Conservation (phyloP, 1,140 invertebrate genomes). For the Octopus sinensis region DNA sequence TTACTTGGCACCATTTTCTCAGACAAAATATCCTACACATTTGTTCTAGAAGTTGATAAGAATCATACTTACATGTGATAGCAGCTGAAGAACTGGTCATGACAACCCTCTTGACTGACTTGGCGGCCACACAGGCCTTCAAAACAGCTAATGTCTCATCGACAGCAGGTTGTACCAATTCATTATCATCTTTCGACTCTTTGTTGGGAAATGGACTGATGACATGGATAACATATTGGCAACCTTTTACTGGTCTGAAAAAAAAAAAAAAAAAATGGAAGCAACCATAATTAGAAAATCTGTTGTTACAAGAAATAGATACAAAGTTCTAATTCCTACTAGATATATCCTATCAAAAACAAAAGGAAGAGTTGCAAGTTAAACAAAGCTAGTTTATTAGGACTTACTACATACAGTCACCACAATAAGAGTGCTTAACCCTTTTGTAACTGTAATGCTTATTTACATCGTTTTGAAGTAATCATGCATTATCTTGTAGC, state of each 20-base stretch:
- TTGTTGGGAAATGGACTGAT: slow-evolving; percentile 62
- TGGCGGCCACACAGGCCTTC: slow-evolving; percentile 58
- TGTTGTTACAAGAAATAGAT: neutral
- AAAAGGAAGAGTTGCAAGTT: no score
- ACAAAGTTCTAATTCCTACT: neutral
- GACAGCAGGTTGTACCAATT: slow-evolving; percentile 61
- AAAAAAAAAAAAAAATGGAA: slow-evolving; percentile 17
- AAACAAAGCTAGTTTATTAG: no score
- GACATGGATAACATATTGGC: slow-evolving; percentile 62
- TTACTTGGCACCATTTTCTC: no score
- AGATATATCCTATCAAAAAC: no score
- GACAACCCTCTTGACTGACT: slow-evolving; percentile 62
- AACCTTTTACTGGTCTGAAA: slow-evolving; percentile 61
- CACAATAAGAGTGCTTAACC: no score
- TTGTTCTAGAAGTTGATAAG: neutral
- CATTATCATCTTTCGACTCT: slow-evolving; percentile 56
- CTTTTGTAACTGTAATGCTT: no score
- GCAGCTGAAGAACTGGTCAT: slow-evolving; percentile 63
- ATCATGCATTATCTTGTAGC: no score
- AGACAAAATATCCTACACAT: no score
- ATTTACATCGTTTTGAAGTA: no score
- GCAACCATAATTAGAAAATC: neutral
- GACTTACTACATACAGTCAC: no score
- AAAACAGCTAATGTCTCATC: slow-evolving; percentile 63
- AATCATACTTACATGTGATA: slow-evolving; percentile 56